Evolutionary conservation across 1,140 invertebrate genomes (phyloP), one percentile per base, ranked within the genome.

Genomic region (Gyrodactylus salaris): DNA sequence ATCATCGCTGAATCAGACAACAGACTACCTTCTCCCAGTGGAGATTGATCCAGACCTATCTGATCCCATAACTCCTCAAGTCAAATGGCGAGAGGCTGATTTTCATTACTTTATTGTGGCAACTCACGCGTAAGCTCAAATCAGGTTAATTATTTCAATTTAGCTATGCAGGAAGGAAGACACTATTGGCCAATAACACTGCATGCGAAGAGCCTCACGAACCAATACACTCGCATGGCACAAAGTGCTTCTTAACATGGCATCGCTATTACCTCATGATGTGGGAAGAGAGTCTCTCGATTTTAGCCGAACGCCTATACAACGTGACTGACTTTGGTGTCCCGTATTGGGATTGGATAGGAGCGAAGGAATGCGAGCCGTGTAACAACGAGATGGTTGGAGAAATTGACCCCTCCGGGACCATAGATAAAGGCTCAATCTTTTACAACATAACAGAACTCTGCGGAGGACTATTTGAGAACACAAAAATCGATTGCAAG

Each of bases 321-420:
- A 70, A 73, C 26, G 7, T 7, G 1, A 21, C 23, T 16, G 24
- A 68, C 72, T 73, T 73, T 69, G 72, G 27, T 24, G 20, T 73
- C 23, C 72, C 72, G 1, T 73, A 73, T 25, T 73, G 72, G 72
- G 72, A 73, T 21, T 73, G 72, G 72, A 16, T 73, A n/a, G 72
- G 26, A 25, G 72, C 26, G 1, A 27, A 22, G 22, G 25, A 22
- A 25, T 73, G 72, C 21, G 72, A 73, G 24, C 26, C 68, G 1
- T 25, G 26, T 1, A 68, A 19, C 1, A 26, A 73, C 68, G 72
- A 73, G 25, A 20, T 73, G 22, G 26, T 73, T 27, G 72, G 72
- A 19, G 19, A 19, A 21, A 20, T 68, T 2, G 23, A 20, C 23
- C 25, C 71, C 25, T 68, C 16, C 25, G 25, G 71, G 7, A n/a